Conservation (phyloP, 1,140 invertebrate species). For the Monochamus saltuarius region DNA sequence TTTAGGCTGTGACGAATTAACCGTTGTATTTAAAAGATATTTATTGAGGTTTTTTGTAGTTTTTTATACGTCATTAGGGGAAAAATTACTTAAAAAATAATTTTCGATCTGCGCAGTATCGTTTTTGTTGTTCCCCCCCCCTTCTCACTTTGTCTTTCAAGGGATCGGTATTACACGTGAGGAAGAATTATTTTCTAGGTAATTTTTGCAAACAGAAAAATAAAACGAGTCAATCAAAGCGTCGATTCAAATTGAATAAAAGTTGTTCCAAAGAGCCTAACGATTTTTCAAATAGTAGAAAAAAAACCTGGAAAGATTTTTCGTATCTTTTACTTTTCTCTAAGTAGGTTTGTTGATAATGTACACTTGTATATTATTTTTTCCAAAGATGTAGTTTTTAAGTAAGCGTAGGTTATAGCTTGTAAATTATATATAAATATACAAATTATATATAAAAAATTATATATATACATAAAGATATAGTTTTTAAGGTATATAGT, state of each 20-base stretch:
- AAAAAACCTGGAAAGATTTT: background rate
- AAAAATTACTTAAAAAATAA: too few species aligned
- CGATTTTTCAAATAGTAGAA: constrained; percentile 5
- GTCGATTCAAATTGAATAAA: constrained; percentile 17
- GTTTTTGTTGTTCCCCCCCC: too few species aligned
- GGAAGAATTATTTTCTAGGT: background rate
- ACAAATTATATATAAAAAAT: too few species aligned
- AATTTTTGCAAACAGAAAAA: constrained; percentile 2
- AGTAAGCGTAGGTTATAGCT: background rate
- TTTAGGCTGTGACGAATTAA: constrained; percentile 23
- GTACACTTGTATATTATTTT: constrained; percentile 1
- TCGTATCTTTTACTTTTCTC: background rate
- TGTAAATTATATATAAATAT: constrained; percentile 18
- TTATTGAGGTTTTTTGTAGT: constrained; percentile 19
- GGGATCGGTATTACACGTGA: too few species aligned
- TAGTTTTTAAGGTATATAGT: constrained; percentile 7
- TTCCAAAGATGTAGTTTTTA: constrained; percentile 3
- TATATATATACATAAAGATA: constrained; percentile 14
- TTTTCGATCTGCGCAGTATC: too few species aligned
- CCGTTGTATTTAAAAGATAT: constrained; percentile 11
- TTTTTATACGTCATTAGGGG: constrained; percentile 10
- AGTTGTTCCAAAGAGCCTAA: constrained; percentile 21
- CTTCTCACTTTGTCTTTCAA: too few species aligned
- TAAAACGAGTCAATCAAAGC: constrained; percentile 16
- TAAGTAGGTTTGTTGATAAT: background rate